Conservation (phyloP, 2,113 vertebrate genomes). For the Ardeotis arabs region DNA sequence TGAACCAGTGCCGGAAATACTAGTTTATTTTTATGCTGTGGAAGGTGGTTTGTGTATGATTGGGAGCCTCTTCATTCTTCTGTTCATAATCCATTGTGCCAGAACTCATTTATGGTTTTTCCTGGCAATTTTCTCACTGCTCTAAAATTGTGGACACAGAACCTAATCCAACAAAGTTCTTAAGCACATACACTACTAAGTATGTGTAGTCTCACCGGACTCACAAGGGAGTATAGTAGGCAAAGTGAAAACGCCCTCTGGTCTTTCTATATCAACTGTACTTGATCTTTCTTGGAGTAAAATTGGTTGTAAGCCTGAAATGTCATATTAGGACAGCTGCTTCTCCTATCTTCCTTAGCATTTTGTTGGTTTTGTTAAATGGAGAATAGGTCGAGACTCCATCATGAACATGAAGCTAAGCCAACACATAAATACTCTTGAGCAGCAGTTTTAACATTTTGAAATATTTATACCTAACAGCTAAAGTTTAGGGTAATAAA, state of each 20-base stretch:
- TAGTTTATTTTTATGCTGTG: not conserved
- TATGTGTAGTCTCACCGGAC: not conserved
- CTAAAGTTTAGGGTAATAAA: conserved; percentile 36
- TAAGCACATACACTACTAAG: not conserved
- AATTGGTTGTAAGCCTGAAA: conserved; percentile 1
- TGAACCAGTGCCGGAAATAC: not conserved
- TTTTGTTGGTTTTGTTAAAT: not conserved
- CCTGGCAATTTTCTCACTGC: conserved; percentile 46
- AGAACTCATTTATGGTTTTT: conserved; percentile 40
- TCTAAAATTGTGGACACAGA: conserved; percentile 10
- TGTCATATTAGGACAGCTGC: conserved; percentile 37
- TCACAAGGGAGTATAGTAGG: not conserved
- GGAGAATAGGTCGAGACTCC: conserved; percentile 29
- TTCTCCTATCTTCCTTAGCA: not conserved
- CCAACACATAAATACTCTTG: conserved; percentile 10
- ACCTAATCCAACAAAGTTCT: conserved; percentile 1
- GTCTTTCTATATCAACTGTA: not conserved
- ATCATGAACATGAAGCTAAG: not conserved
- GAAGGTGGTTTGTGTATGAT: not conserved
- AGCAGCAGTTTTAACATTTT: conserved; percentile 33
- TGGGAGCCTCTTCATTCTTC: not conserved
- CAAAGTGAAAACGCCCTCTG: not conserved
- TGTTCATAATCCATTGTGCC: not conserved
- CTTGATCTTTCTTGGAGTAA: not conserved
- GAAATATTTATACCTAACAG: conserved; percentile 24